phyloP scores from a whole-genome alignment of 1,140 invertebrate species.

The Homalodisca vitripennis region DNA sequence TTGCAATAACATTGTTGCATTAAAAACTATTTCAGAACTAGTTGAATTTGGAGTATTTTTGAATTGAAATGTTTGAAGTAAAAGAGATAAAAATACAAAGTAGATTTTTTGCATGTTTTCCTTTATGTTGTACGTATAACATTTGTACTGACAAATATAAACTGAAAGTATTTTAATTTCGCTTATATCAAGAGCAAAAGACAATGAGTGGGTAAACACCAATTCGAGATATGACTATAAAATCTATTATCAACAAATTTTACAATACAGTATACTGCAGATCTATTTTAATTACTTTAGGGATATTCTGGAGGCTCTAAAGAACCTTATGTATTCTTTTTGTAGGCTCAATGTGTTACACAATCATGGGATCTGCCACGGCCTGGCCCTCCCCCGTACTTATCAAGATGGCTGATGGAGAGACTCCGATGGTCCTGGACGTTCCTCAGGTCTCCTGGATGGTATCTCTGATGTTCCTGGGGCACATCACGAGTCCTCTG shows the following conservation, averaged over 20 bases:
- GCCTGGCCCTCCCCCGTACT: conserved; percentile 23
- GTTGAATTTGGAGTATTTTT: too few relatives aligned
- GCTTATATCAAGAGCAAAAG: too few relatives aligned
- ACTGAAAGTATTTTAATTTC: too few relatives aligned
- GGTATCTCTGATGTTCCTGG: conserved; percentile 21
- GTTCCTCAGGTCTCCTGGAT: conserved; percentile 24
- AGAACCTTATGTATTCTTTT: background rate
- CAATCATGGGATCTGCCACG: background rate
- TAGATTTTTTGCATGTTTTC: too few relatives aligned
- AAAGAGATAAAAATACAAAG: too few relatives aligned
- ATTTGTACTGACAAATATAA: too few relatives aligned
- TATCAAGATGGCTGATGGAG: background rate
- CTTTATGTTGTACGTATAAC: too few relatives aligned
- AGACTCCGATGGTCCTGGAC: background rate
- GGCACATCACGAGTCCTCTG: conserved; percentile 7
- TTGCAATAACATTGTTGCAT: too few relatives aligned
- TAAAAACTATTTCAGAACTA: too few relatives aligned
- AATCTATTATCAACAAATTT: background rate
- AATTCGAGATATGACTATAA: too few relatives aligned
- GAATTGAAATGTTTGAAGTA: too few relatives aligned
- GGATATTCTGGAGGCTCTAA: background rate
- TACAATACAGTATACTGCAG: background rate
- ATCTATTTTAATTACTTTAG: background rate
- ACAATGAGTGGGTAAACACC: too few relatives aligned
- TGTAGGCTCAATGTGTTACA: background rate